Percentiles rank a stretch among this genome's conserved stretches.
These are phyloP conservation scores for Parnassius apollo DNA, from an alignment of 2,888 invertebrate genomes.

Conservation along the genomic window DNA sequence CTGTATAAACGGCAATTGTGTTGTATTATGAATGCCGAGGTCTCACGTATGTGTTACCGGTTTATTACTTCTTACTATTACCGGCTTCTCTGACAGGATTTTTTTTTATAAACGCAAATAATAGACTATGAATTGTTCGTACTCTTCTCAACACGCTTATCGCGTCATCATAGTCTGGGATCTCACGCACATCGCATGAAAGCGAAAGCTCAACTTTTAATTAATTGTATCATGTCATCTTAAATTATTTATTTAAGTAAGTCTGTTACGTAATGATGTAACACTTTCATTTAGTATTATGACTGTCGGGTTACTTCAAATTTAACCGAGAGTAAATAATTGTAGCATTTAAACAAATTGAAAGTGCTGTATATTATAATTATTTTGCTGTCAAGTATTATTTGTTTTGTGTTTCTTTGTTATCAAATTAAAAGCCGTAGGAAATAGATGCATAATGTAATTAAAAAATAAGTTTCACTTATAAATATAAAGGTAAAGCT, in stretches of 20 bases:
- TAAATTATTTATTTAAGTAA: conserved; percentile 37
- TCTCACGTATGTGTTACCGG: neutral
- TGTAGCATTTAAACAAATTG: too few species aligned
- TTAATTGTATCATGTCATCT: conserved; percentile 54
- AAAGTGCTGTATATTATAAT: too few species aligned
- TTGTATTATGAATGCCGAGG: conserved; percentile 1
- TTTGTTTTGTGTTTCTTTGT: too few species aligned
- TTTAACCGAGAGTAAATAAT: neutral
- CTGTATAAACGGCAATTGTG: neutral
- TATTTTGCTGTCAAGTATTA: too few species aligned
- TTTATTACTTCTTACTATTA: neutral
- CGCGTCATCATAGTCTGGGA: conserved; percentile 15
- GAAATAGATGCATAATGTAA: too few species aligned
- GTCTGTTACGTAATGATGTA: conserved; percentile 55
- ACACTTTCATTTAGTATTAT: conserved; percentile 50
- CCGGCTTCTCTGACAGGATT: neutral
- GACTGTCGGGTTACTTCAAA: conserved; percentile 30
- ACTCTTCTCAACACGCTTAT: neutral
- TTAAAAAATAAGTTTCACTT: too few species aligned
- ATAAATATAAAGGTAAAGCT: too few species aligned
- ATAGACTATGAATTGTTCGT: conserved; percentile 3
- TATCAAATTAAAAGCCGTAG: too few species aligned
- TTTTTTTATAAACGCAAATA: neutral
- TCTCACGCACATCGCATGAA: conserved; percentile 33
- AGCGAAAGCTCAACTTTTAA: conserved; percentile 44